phyloP scores from a whole-genome alignment of 2,797 vertebrate species.

The Amphiprion clarkii region DNA sequence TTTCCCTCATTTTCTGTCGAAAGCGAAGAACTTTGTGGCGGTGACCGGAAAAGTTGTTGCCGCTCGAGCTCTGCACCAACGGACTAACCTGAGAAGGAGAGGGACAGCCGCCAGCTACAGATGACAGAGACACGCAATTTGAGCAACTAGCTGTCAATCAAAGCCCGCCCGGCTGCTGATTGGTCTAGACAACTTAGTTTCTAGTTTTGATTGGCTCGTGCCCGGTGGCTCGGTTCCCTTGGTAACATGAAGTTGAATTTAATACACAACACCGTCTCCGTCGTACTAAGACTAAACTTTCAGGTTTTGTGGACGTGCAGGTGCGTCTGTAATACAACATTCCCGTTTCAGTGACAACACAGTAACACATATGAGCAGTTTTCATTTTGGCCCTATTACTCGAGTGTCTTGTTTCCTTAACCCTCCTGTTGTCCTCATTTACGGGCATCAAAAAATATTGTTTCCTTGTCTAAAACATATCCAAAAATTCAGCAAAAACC shows the following conservation, averaged over 20 bases:
- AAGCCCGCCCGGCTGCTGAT: background rate
- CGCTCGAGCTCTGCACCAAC: background rate
- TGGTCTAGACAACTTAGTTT: conserved; percentile 19
- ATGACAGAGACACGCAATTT: background rate
- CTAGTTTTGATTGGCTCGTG: conserved; percentile 37
- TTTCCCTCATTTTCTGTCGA: conserved; percentile 70
- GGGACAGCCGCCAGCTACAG: background rate
- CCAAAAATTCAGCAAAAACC: too few species aligned
- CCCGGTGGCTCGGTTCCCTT: conserved; percentile 14
- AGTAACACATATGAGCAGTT: background rate
- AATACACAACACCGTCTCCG: background rate
- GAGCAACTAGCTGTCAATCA: conserved; percentile 23
- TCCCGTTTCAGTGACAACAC: background rate
- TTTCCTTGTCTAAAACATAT: too few species aligned
- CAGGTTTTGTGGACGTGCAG: background rate
- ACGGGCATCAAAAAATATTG: too few species aligned
- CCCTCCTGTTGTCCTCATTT: too few species aligned
- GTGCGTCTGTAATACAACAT: rapidly evolving
- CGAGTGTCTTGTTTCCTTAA: too few species aligned
- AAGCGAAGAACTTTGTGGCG: background rate
- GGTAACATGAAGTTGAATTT: conserved; percentile 34
- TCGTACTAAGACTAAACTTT: background rate
- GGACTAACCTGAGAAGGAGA: conserved; percentile 30
- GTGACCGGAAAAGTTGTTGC: background rate
- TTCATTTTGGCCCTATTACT: too few species aligned